Percentiles rank a stretch among this genome's conserved stretches.
These are phyloP conservation scores for Malacoctenus gilli DNA, from an alignment of 2,797 vertebrate genomes.

Conservation along the genomic window DNA sequence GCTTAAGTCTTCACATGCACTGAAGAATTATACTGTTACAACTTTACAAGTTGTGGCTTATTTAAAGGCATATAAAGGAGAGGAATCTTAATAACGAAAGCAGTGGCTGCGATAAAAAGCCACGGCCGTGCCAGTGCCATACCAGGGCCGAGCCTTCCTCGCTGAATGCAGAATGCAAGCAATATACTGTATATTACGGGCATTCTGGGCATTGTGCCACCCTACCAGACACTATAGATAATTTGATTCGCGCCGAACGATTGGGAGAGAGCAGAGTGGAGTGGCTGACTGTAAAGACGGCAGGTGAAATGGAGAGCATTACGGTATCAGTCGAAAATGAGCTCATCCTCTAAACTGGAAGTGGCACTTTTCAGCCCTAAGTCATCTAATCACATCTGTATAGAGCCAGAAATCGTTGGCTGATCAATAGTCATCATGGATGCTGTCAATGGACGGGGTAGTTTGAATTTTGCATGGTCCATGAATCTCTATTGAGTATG, in stretches of 20 bases:
- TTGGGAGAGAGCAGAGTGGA: conserved; percentile 49
- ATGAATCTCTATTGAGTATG: conserved; percentile 80
- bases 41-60: conserved; percentile 64
- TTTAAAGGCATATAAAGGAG: conserved; percentile 52
- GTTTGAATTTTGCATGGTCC: conserved; percentile 76
- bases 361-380: conserved; percentile 76
- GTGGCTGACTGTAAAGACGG: conserved; percentile 61
- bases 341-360: conserved; percentile 79
- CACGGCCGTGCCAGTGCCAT: conserved; percentile 36
- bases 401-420: conserved; percentile 70
- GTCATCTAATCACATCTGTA: conserved; percentile 73
- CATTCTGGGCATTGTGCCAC: conserved; percentile 71
- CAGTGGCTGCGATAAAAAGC: conserved; percentile 41
- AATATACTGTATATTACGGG: conserved; percentile 60
- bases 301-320: conserved; percentile 65
- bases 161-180: conserved; percentile 58
- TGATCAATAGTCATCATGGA: conserved; percentile 81
- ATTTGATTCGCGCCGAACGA: conserved; percentile 70
- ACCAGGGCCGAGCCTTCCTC: conserved; percentile 48
- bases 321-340: conserved; percentile 69
- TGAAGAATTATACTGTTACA: conserved; percentile 71
- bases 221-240: conserved; percentile 71
- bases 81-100: conserved; percentile 47
- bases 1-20: conserved; percentile 72
- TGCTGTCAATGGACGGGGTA: conserved; percentile 69